These are phyloP conservation scores for Teinopalpus imperialis DNA, from an alignment of 2,888 invertebrate species.

Conservation along the genomic window DNA sequence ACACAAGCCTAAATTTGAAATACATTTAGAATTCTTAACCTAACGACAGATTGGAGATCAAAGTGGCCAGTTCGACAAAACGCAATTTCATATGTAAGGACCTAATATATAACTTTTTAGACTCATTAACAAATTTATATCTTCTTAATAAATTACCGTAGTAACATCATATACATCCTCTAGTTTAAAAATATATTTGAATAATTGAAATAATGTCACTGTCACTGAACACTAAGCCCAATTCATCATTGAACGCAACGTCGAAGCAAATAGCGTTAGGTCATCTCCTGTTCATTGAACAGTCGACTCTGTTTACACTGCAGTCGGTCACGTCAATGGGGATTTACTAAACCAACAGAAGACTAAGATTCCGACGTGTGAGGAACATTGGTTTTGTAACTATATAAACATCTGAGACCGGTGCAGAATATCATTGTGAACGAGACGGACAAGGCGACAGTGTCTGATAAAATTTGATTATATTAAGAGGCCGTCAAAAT, in stretches of 20 bases:
- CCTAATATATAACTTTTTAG: too few relatives aligned
- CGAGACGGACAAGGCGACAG: background rate
- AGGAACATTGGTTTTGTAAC: constrained; percentile 17
- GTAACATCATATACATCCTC: too few relatives aligned
- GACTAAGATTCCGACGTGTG: constrained; percentile 8
- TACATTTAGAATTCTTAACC: too few relatives aligned
- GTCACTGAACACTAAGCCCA: too few relatives aligned
- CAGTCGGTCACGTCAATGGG: constrained; percentile 21
- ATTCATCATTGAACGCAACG: constrained; percentile 2
- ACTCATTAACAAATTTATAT: too few relatives aligned
- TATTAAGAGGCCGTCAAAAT: constrained; percentile 10
- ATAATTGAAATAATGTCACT: too few relatives aligned
- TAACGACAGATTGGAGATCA: too few relatives aligned
- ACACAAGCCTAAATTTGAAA: too few relatives aligned
- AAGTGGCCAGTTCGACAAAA: too few relatives aligned
- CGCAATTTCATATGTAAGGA: too few relatives aligned
- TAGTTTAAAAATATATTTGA: too few relatives aligned
- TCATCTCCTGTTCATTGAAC: constrained; percentile 14
- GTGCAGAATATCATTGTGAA: constrained; percentile 6
- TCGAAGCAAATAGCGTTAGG: constrained; percentile 15
- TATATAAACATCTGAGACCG: constrained; percentile 16
- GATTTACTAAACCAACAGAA: constrained; percentile 21
- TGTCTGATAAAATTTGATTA: constrained; percentile 9
- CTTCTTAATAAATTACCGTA: too few relatives aligned
- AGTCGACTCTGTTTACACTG: constrained; percentile 7